Base-by-base conservation (phyloP, 2,888 invertebrate genomes). In the Odontocerum albicorne region DNA sequence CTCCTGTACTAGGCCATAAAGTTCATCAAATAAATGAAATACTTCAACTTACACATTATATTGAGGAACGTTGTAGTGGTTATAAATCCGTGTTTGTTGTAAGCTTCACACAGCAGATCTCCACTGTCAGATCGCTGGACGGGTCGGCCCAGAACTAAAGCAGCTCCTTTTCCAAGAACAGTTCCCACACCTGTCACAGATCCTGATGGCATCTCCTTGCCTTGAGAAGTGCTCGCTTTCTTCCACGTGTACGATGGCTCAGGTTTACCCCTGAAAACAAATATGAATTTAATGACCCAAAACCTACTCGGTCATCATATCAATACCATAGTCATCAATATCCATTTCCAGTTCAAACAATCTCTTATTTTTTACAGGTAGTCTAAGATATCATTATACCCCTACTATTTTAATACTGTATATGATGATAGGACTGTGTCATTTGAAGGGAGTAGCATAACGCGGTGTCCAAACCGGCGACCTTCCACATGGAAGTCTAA, bases 41-140 rank as follows among this genome's bases (percentile, higher is more conserved):
- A 21, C 12, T 16, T n/a, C 53, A 13, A 84, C 88, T 88, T 75
- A 94, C 94, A 94, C 74, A 87, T 83, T 33, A 95, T 92, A 71
- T 92, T 87, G 64, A 95, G 78, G 62, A 79, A 76, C 3, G 89
- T 86, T 15, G 83, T 80, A 8, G 85, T 83, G 43, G 80, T 84
- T 60, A 83, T 81, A 47, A 79, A 81, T 13, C 94, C 95, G 59
- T 94, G 92, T 63, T 86, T 83, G 71, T 95, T 90, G 65, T 74
- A 81, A 0, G 90, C 89, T 62, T 86, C 83, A 68, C 95, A 95
- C 39, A 85, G 76, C 68, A 92, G 93, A 55, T 83, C 81, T 1
- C 93, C 93, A 21, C 83, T 86, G 64, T 89, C 86, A 7, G 82
- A 80, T 63, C 90, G 78, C 52, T 82, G 80, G 60, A 90, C 82